These are phyloP conservation scores for Monopterus albus DNA, from an alignment of 2,113 vertebrate species.

Conservation along the genomic window DNA sequence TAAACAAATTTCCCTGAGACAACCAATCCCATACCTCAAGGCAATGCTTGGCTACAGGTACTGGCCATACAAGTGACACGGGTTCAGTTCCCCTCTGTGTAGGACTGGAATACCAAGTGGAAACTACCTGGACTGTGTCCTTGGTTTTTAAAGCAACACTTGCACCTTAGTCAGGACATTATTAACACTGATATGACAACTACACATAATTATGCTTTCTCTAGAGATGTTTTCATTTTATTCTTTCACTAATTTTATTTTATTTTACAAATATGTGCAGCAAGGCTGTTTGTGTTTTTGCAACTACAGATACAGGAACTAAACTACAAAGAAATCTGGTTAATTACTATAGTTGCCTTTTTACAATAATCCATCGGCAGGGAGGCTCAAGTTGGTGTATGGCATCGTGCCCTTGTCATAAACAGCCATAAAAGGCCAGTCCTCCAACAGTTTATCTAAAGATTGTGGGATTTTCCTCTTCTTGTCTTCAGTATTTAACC, in stretches of 20 bases:
- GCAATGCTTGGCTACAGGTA: conserved; percentile 83
- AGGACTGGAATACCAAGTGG: conserved; percentile 71
- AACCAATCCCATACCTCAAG: conserved; percentile 83
- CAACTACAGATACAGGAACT: no score
- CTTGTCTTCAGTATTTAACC: conserved; percentile 65
- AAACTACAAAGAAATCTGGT: no score
- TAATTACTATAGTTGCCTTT: conserved; percentile 18
- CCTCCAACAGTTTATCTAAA: conserved; percentile 33
- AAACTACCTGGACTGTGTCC: conserved; percentile 37
- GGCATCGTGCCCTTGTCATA: conserved; percentile 22
- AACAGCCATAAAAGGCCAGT: conserved; percentile 35
- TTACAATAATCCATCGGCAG: conserved; percentile 21
- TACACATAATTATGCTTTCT: not conserved
- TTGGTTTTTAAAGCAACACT: conserved; percentile 38
- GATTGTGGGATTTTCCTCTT: conserved; percentile 44
- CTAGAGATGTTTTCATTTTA: not conserved
- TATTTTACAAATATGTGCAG: no score
- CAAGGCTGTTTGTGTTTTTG: no score
- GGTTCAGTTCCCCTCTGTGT: conserved; percentile 66
- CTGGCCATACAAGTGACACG: conserved; percentile 77
- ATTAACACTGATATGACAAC: not conserved
- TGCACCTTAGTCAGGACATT: not conserved
- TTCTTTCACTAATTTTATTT: no score
- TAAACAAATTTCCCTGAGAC: conserved; percentile 84
- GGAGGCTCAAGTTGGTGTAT: conserved; percentile 11